Conservation (phyloP, 2,797 vertebrate species). For the Danio kyathit region DNA sequence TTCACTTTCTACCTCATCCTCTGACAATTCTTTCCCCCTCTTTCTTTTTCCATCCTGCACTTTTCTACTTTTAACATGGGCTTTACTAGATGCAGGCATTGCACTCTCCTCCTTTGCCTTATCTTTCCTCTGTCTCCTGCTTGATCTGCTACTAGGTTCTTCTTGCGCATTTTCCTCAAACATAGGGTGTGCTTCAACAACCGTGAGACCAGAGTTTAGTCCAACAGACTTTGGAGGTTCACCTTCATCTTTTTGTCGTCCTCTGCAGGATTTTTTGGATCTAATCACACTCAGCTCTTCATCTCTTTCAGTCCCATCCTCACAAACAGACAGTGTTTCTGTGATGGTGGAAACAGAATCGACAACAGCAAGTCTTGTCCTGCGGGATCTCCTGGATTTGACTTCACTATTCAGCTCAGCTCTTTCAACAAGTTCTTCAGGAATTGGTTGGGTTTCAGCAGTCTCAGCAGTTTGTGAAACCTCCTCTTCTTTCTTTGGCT, state of each 20-base stretch:
- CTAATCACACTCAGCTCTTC: background rate
- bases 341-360: background rate
- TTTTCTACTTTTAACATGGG: slow-evolving; percentile 4
- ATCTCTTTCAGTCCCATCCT: slow-evolving; percentile 6
- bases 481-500: background rate
- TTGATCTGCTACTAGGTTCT: background rate
- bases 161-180: background rate
- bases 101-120: slow-evolving; percentile 16
- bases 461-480: background rate
- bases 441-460: slow-evolving; percentile 10
- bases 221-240: slow-evolving; percentile 1
- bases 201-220: slow-evolving; percentile 14
- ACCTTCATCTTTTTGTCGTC: slow-evolving; percentile 24
- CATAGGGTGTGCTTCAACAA: slow-evolving; percentile 21
- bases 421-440: slow-evolving; percentile 8
- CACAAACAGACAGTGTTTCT: slow-evolving; percentile 1
- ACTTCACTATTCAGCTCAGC: background rate
- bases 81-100: background rate
- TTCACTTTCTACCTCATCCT: slow-evolving; percentile 59
- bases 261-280: slow-evolving; percentile 3
- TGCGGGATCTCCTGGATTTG: slow-evolving; percentile 14
- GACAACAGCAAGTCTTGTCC: background rate
- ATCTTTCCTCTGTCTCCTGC: slow-evolving; percentile 13
- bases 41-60: slow-evolving; percentile 45
- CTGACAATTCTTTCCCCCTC: slow-evolving; percentile 45